These are phyloP conservation scores for Ptilorrhoa leucosticta DNA, from an alignment of 2,113 vertebrate species.

Conservation along the genomic window DNA sequence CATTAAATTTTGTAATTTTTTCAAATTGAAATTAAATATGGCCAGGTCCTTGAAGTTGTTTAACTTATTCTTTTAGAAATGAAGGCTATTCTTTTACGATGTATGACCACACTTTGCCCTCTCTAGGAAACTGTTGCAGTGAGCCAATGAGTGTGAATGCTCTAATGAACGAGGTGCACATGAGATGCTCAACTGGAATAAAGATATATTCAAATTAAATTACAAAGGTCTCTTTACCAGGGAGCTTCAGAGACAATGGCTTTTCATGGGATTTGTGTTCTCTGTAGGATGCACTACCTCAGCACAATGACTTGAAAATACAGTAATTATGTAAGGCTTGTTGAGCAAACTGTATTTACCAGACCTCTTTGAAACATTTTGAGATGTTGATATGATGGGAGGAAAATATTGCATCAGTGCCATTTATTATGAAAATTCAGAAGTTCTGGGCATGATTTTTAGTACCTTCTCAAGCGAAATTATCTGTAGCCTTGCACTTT, in stretches of 20 bases:
- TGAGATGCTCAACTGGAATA: neutral
- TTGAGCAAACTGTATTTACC: slow-evolving; percentile 7
- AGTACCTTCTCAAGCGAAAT: neutral
- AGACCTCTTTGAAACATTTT: slow-evolving; percentile 12
- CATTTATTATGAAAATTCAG: slow-evolving; percentile 6
- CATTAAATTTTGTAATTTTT: neutral
- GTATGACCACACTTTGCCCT: neutral
- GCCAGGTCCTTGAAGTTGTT: neutral
- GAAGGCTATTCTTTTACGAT: neutral
- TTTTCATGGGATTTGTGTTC: neutral
- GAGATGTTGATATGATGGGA: neutral
- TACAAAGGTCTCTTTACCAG: neutral
- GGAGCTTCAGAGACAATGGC: neutral
- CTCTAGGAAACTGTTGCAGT: neutral
- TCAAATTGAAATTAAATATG: neutral
- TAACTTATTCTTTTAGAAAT: neutral
- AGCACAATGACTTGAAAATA: neutral
- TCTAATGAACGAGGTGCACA: neutral
- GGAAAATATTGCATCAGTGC: neutral
- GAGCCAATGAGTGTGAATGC: neutral
- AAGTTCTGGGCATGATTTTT: neutral
- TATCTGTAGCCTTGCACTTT: neutral
- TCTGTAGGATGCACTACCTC: neutral
- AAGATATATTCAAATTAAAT: neutral
- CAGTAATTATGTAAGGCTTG: neutral